These are phyloP conservation scores for Eulacestoma nigropectus DNA, from an alignment of 2,113 vertebrate species.

Conservation along the genomic window DNA sequence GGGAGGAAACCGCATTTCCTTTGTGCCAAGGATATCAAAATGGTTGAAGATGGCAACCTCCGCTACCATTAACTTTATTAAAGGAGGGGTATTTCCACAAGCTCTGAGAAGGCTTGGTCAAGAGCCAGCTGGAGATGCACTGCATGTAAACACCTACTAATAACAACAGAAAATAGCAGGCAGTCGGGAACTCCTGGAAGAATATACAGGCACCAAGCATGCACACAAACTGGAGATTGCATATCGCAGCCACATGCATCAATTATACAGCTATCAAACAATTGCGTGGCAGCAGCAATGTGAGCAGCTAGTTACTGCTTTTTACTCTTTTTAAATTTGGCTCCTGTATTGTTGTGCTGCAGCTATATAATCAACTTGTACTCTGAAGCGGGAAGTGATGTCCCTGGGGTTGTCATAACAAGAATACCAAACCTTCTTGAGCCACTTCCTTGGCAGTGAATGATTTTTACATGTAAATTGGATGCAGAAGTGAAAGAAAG, in stretches of 20 bases:
- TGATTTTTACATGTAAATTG: background rate
- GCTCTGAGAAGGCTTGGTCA: background rate
- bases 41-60: background rate
- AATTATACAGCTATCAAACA: background rate
- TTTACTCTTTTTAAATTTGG: background rate
- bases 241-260: background rate
- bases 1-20: background rate
- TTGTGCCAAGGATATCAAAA: conserved; percentile 6
- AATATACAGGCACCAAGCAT: background rate
- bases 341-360: background rate
- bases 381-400: background rate
- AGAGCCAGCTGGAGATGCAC: background rate
- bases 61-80: background rate
- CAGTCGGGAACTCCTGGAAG: background rate
- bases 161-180: background rate
- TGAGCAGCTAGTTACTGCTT: background rate
- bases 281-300: background rate
- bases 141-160: background rate
- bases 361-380: background rate
- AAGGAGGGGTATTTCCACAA: background rate
- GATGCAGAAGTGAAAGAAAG: background rate
- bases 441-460: background rate
- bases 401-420: background rate
- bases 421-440: background rate
- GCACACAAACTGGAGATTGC: background rate